Evolutionary conservation across 2,888 invertebrate species (phyloP).

Genomic region (Oeneis ivallda): DNA sequence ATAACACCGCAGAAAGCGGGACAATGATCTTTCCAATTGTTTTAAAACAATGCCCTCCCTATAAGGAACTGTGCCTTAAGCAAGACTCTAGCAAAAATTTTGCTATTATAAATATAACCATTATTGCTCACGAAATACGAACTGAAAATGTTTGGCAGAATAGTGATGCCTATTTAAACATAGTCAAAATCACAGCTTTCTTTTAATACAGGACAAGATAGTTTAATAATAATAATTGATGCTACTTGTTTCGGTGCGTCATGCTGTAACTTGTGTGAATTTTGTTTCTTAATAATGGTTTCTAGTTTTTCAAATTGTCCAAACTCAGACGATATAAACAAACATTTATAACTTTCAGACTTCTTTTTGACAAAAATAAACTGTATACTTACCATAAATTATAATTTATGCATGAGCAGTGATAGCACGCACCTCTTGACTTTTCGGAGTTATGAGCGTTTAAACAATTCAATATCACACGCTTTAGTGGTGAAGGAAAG

Average conservation of each 20-base stretch:
- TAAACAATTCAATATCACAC: no score
- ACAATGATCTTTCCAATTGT: slow-evolving; percentile 36
- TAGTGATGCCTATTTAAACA: slow-evolving; percentile 16
- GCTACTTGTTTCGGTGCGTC: slow-evolving; percentile 26
- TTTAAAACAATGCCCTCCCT: slow-evolving; percentile 37
- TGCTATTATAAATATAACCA: slow-evolving; percentile 1
- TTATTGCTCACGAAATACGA: background rate
- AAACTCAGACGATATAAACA: no score
- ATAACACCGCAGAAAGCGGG: slow-evolving; percentile 30
- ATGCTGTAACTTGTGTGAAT: slow-evolving; percentile 6
- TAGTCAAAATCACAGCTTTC: slow-evolving; percentile 31
- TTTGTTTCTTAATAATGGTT: slow-evolving; percentile 6
- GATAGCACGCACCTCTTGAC: no score
- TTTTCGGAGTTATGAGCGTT: no score
- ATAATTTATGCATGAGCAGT: no score
- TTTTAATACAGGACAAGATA: slow-evolving; percentile 29
- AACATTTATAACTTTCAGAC: no score
- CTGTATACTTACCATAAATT: no score
- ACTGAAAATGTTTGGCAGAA: slow-evolving; percentile 2
- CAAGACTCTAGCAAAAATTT: slow-evolving; percentile 8
- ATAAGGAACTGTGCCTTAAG: slow-evolving; percentile 30
- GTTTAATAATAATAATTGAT: slow-evolving; percentile 17
- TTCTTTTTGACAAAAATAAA: no score
- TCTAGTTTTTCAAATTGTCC: background rate
- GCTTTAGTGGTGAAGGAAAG: no score